These are phyloP conservation scores for Alviniconcha marisindica DNA, from an alignment of 1,140 invertebrate species.

Conservation along the genomic window DNA sequence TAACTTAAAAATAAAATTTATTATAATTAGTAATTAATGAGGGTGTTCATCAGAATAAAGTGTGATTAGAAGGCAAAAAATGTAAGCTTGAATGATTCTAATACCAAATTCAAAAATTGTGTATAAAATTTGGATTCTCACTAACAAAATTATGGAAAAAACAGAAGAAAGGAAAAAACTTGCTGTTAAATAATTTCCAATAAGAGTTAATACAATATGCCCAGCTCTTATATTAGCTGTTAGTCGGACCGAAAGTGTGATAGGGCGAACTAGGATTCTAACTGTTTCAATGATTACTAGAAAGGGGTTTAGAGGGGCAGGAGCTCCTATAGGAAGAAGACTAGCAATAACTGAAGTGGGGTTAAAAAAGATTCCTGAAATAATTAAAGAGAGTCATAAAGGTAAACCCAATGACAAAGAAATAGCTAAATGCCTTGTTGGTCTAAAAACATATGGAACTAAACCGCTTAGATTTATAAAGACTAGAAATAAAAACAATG, in stretches of 20 bases:
- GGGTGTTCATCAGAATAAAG: conserved; percentile 9
- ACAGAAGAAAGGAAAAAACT: neutral
- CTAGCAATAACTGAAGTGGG: neutral
- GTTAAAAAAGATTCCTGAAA: neutral
- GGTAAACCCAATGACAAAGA: neutral
- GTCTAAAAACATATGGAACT: conserved; percentile 21
- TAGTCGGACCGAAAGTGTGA: conserved; percentile 81
- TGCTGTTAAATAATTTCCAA: conserved; percentile 73
- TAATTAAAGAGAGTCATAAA: neutral
- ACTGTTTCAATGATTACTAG: conserved; percentile 75
- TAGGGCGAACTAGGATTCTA: conserved; percentile 79
- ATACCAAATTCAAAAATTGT: conserved; percentile 32
- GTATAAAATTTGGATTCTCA: neutral
- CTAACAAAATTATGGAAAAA: neutral
- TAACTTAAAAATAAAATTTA: neutral
- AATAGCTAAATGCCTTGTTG: neutral
- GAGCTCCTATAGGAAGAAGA: conserved; percentile 74
- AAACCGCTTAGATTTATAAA: neutral
- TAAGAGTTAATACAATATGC: conserved; percentile 79
- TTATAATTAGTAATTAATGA: conserved; percentile 1
- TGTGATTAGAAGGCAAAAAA: conserved; percentile 31
- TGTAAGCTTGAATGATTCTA: conserved; percentile 33
- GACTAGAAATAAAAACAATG: conserved; percentile 4
- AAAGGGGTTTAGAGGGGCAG: conserved; percentile 77
- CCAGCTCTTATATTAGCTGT: conserved; percentile 84